These are phyloP conservation scores for Parauchenoglanis punctatus DNA, from an alignment of 2,797 vertebrate genomes.

Conservation along the genomic window DNA sequence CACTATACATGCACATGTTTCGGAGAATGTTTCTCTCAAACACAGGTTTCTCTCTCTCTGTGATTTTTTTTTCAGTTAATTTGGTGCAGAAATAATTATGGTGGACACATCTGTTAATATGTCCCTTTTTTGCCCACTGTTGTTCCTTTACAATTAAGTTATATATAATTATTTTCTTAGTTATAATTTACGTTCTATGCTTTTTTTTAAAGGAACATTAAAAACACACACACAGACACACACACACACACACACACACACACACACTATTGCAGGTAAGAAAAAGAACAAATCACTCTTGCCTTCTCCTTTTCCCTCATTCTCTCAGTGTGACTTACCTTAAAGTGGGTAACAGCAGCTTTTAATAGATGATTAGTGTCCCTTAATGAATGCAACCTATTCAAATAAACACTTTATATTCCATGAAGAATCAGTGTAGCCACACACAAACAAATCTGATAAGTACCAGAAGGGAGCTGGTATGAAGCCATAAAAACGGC, in stretches of 20 bases:
- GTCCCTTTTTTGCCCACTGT: neutral
- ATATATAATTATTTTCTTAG: too few relatives aligned
- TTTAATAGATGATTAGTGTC: constrained; percentile 50
- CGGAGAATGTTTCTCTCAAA: neutral
- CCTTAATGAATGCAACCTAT: constrained; percentile 48
- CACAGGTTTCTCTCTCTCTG: neutral
- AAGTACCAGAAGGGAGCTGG: constrained; percentile 15
- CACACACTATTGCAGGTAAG: neutral
- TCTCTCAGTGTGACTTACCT: constrained; percentile 24
- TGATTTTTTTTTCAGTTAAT: neutral
- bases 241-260: constrained; percentile 12
- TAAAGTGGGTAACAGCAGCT: constrained; percentile 40
- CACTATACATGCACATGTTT: neutral
- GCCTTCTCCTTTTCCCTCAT: neutral
- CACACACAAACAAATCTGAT: neutral
- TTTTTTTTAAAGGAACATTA: too few relatives aligned
- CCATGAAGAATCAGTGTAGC: constrained; percentile 19
- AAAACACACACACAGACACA: constrained; percentile 14
- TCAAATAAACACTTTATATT: constrained; percentile 48
- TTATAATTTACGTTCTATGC: too few relatives aligned
- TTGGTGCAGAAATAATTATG: constrained; percentile 21
- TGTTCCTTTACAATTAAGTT: neutral
- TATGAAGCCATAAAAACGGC: constrained; percentile 5
- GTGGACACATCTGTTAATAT: constrained; percentile 32
- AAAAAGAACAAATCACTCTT: constrained; percentile 27